Base-by-base conservation (phyloP, 2,797 vertebrate genomes). In the Pipistrellus kuhlii region DNA sequence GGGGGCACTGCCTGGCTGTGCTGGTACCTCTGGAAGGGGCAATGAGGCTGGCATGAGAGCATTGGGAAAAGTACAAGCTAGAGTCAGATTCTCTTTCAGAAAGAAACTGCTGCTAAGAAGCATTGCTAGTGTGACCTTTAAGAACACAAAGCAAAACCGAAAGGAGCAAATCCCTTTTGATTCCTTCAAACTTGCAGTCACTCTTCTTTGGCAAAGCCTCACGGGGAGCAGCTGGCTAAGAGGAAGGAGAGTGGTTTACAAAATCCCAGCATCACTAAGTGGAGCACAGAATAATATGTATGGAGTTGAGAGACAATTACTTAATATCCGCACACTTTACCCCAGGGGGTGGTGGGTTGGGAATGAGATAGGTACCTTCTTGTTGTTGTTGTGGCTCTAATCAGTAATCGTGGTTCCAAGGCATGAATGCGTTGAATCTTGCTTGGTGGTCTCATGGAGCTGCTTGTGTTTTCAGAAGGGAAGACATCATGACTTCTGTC, bases 81-180 rank as follows among this genome's bases (percentile, higher is more conserved):
- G 71, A 57, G n/a, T 92, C 85, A 77, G 10, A 30, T 44, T 73
- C 6, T 72, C 18, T 80, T 35, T 4, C 3, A 64, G 64, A 89
- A 73, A 44, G 38, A 9, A 73, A 75, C 38, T 21, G 14, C 27
- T 59, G 30, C 25, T 18, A 72, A 55, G 41, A 85, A n/a, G 57
- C 35, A 21, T n/a, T 59, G 13, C 23, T 68, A 18, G 14, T 30
- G 7, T 35, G 76, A 71, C 21, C 73, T 57, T 90, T 3, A 21
- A 59, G 69, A 76, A 51, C 12, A 53, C 81, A 53, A 93, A 71
- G 59, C 38, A 32, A 83, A 88, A 73, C 12, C 14, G 80, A 77
- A 64, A 82, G 13, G n/a, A 53, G 10, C 30, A 48, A 76, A 66
- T 27, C 21, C 57, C n/a, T 55, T 80, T 62, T 32, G 3, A 17